Base-by-base conservation (phyloP, 2,888 invertebrate genomes). In the Cheilosia grossa region DNA sequence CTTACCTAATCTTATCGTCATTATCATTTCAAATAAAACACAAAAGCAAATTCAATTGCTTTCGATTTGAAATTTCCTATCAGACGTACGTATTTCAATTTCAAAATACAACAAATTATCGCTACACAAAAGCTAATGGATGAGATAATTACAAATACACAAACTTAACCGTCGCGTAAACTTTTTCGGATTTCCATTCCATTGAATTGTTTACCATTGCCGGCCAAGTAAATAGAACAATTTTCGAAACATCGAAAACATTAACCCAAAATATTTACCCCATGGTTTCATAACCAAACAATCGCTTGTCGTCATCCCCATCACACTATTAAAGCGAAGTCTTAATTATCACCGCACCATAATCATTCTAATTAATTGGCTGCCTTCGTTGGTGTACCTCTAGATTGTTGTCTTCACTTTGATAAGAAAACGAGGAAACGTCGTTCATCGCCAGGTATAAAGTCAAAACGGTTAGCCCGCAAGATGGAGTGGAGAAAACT, bases 241-340 rank as follows among this genome's bases (percentile, higher is more conserved):
- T n/a, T 42, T 49, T 49, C 33, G 4, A 19, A 59, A 59, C 4
- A 24, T 33, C 24, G 21, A 42, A 19, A 37, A 19, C 17, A 44
- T 17, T 7, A 21, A 19, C 17, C 54, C 47, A 30, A 58, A 75
- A 75, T 40, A 66, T 54, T 66, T 47, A 19, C 40, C 37, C 27
- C n/a, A 24, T 19, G 30, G 30, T 30, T 9, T 30, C 30, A 9
- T 30, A 51, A 33, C 27, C 17, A 49, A 64, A 54, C 40, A 64
- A 17, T 10, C 37, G 37, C 13, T 47, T 30, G n/a, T 37, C 53
- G 7, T 19, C 51, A 37, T 49, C 27, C 15, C 15, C 40, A 37
- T 37, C 49, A 4, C 40, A 54, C 53, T 70, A 69, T 77, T 61
- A 77, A 77, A 77, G 53, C 53, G 77, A 77, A 77, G 53, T 61